Base-by-base conservation (phyloP, 2,797 vertebrate genomes). In the Sebastes kiyomatsui region DNA sequence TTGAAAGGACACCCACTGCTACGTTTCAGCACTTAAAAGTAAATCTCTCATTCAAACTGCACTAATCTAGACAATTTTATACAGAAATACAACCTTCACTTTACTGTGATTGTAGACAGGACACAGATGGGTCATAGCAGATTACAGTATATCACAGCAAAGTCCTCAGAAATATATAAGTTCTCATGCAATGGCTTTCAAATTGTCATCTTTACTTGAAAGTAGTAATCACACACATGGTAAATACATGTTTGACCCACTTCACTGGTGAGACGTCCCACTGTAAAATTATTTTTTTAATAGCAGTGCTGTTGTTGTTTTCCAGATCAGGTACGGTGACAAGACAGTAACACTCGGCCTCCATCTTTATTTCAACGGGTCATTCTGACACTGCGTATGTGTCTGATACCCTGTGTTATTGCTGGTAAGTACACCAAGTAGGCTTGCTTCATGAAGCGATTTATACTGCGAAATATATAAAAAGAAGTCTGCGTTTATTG, bases 391-490 rank as follows among this genome's bases (percentile, higher is more conserved):
- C 16, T 71, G 11, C 11, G 14, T 8, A 1, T 96, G 1, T 79
- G 95, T 68, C 81, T 96, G 71, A 91, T 95, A 5, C 73, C 95
- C 32, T 78, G 87, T 85, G 93, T 96, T 80, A 92, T 96, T 88
- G 79, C 92, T 76, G 95, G 97, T 97, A 92, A 95, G 95, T n/a
- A 38, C 27, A 25, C 11, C 1, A 12, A 35, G 9, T 5, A 23
- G 28, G 54, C 54, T 32, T n/a, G 14, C 22, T 5, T 18, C 8
- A 20, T 46, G 2, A 28, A 42, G 23, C 42, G 33, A 55, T 1
- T 55, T 23, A 55, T 55, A 27, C 20, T 62, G 30, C 33, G 30
- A 33, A 22, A n/a, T n/a, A n/a, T 30, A 32, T 20, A 5, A 33
- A 13, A 33, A 33, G 30, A 62, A 62, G 11, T 33, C 20, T 62